Conservation (phyloP, 2,113 vertebrate species). For the Crypturellus undulatus region DNA sequence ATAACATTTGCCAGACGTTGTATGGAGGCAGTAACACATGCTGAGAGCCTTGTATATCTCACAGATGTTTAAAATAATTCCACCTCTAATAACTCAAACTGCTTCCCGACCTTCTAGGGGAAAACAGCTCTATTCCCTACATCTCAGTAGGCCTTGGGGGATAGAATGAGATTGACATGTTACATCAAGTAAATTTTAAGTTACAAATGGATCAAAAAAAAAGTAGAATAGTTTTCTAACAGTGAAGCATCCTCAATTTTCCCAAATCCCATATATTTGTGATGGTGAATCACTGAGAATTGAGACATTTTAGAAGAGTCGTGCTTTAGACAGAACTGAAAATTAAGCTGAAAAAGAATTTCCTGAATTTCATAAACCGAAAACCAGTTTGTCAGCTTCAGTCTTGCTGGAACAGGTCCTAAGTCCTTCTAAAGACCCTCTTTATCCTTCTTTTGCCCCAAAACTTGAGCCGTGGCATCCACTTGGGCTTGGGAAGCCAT, state of each 20-base stretch:
- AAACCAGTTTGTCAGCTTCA: background rate
- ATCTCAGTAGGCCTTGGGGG: background rate
- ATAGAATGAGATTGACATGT: constrained; percentile 17
- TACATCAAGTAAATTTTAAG: background rate
- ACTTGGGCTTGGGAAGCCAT: background rate
- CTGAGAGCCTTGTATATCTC: constrained; percentile 24
- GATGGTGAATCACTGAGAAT: background rate
- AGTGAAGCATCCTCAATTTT: background rate
- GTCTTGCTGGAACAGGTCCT: background rate
- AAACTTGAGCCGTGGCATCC: background rate
- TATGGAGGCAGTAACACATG: background rate
- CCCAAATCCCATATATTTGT: background rate
- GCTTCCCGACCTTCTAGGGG: constrained; percentile 23
- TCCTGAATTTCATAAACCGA: background rate
- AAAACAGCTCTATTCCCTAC: background rate
- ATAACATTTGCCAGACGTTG: background rate
- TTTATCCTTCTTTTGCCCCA: background rate
- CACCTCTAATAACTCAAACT: background rate
- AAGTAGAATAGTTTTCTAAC: background rate
- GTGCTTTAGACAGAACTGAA: background rate
- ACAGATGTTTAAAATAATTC: constrained; percentile 39
- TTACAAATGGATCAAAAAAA: background rate
- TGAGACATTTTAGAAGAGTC: background rate
- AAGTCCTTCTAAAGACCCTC: background rate
- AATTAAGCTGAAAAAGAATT: background rate